These are phyloP conservation scores for Euphydryas editha DNA, from an alignment of 2,888 invertebrate genomes.

Conservation along the genomic window DNA sequence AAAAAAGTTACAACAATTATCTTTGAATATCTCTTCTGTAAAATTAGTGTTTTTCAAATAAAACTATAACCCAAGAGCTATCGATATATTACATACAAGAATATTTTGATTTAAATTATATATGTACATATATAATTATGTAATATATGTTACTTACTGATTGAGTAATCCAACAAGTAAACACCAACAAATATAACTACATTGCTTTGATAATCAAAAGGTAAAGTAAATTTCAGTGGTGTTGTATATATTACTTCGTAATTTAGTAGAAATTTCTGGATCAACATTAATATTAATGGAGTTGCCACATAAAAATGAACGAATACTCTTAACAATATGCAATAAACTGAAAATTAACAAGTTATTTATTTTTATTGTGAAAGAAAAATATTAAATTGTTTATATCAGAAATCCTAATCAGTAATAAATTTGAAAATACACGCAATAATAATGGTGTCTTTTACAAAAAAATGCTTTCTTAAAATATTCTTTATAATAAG, in stretches of 20 bases:
- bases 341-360: conserved; percentile 32
- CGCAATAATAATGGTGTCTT: too few species aligned
- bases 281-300: conserved; percentile 25
- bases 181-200: conserved; percentile 33
- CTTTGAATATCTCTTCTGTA: too few species aligned
- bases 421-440: too few species aligned
- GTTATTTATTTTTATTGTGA: neutral
- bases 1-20: too few species aligned
- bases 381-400: too few species aligned
- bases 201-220: conserved; percentile 40
- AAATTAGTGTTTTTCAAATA: too few species aligned
- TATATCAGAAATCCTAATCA: too few species aligned
- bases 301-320: conserved; percentile 20
- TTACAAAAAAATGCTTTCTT: too few species aligned
- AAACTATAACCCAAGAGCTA: conserved; percentile 2
- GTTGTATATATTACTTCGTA: conserved; percentile 18
- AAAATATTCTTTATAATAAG: too few species aligned
- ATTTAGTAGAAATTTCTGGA: conserved; percentile 33
- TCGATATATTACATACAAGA: neutral
- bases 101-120: neutral
- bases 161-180: conserved; percentile 28
- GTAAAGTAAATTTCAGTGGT: conserved; percentile 30
- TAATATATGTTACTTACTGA: conserved; percentile 24
- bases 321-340: conserved; percentile 15
- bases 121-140: neutral